Evolutionary conservation across 2,888 invertebrate genomes (phyloP).

Genomic region (Catocala sponsa): DNA sequence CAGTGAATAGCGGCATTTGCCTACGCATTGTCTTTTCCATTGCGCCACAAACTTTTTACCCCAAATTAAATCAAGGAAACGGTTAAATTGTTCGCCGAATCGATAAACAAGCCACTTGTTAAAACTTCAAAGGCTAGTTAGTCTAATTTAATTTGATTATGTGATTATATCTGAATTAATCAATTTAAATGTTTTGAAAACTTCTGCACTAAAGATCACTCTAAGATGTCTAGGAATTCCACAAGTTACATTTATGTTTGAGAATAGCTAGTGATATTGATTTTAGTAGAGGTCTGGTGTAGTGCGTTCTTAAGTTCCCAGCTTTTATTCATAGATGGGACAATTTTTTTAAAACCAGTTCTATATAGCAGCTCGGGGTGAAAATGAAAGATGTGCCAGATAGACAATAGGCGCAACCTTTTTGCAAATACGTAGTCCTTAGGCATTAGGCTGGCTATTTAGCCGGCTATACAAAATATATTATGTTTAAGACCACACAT

Average conservation of each 20-base stretch:
- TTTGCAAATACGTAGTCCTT: no score
- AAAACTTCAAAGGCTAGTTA: conserved; percentile 37
- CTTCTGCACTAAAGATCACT: conserved; percentile 19
- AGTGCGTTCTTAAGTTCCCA: no score
- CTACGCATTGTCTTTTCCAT: background rate
- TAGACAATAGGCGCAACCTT: no score
- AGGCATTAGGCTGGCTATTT: no score
- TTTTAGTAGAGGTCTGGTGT: background rate
- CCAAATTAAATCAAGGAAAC: conserved; percentile 27
- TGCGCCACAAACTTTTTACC: conserved; percentile 10
- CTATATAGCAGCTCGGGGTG: no score
- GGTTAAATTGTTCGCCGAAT: conserved; percentile 27
- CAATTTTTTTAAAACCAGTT: no score
- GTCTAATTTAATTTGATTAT: conserved; percentile 37
- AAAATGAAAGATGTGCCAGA: no score
- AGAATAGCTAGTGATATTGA: conserved; percentile 14
- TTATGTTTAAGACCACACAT: no score
- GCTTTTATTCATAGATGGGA: no score
- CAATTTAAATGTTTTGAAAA: conserved; percentile 30
- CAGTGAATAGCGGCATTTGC: no score
- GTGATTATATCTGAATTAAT: conserved; percentile 41
- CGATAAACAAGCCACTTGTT: conserved; percentile 41
- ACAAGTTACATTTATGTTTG: background rate
- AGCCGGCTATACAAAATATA: no score
- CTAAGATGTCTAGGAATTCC: conserved; percentile 23